These are phyloP conservation scores for Smutsia temminckii DNA, from an alignment of 2,797 vertebrate species.

Conservation along the genomic window DNA sequence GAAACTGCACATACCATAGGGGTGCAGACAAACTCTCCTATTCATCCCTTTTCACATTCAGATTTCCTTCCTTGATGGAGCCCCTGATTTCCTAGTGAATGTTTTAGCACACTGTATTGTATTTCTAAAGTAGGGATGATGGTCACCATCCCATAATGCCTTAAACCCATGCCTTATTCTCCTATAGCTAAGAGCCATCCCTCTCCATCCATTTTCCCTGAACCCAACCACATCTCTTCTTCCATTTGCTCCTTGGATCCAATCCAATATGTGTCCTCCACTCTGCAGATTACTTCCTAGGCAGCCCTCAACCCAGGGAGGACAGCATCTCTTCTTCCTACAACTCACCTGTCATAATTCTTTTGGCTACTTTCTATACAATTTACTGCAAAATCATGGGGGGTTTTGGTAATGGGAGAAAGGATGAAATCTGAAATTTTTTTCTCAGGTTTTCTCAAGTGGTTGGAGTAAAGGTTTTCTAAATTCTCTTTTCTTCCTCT, in stretches of 20 bases:
- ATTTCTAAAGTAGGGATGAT: background rate
- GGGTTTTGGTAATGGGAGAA: background rate
- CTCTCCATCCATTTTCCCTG: background rate
- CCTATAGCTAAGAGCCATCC: background rate
- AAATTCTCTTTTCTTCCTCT: background rate
- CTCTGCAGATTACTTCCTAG: background rate
- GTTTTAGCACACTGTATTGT: too few relatives aligned
- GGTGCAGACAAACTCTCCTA: background rate
- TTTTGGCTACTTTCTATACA: background rate
- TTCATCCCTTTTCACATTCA: background rate
- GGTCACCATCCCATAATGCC: background rate
- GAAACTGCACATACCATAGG: background rate
- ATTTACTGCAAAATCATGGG: background rate
- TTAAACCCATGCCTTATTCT: background rate
- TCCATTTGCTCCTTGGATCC: background rate
- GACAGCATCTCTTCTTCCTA: background rate
- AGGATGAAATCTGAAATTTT: background rate
- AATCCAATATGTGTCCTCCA: background rate
- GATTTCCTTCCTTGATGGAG: background rate
- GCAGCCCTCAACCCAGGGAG: background rate
- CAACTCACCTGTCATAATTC: background rate
- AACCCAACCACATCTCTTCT: background rate
- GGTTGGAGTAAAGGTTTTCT: background rate
- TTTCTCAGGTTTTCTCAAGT: background rate
- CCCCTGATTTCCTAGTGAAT: background rate